These are phyloP conservation scores for Barnardius zonarius DNA, from an alignment of 2,113 vertebrate species.

Conservation along the genomic window DNA sequence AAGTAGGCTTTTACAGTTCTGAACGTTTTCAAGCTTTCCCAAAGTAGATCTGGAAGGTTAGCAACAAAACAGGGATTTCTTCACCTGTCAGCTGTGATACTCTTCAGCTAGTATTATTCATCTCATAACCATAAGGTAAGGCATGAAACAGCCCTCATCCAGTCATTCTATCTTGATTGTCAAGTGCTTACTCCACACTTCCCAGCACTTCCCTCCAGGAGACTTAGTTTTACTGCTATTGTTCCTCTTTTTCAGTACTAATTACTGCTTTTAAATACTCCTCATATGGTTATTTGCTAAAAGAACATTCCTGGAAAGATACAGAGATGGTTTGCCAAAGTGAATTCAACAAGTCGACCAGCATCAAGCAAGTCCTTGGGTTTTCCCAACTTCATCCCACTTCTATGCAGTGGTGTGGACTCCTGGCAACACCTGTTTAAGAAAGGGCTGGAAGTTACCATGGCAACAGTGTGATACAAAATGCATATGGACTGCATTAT, in stretches of 20 bases:
- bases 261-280: neutral
- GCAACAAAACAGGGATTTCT: neutral
- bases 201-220: neutral
- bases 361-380: neutral
- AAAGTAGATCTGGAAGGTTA: neutral
- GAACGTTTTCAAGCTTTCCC: neutral
- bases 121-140: neutral
- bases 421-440: conserved; percentile 15
- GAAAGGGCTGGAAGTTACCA: conserved; percentile 2
- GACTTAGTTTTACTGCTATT: neutral
- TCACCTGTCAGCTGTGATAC: neutral
- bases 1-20: neutral
- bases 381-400: neutral
- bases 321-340: neutral
- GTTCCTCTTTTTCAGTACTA: neutral
- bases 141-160: neutral
- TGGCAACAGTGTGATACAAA: conserved; percentile 5
- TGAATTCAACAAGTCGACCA: neutral
- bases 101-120: neutral
- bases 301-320: neutral
- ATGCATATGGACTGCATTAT: neutral
- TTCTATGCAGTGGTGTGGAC: neutral
- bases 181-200: neutral
- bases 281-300: neutral
- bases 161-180: neutral